phyloP scores from a whole-genome alignment of 92 coral and sea anemone genomes.

The Paramuricea clavata region DNA sequence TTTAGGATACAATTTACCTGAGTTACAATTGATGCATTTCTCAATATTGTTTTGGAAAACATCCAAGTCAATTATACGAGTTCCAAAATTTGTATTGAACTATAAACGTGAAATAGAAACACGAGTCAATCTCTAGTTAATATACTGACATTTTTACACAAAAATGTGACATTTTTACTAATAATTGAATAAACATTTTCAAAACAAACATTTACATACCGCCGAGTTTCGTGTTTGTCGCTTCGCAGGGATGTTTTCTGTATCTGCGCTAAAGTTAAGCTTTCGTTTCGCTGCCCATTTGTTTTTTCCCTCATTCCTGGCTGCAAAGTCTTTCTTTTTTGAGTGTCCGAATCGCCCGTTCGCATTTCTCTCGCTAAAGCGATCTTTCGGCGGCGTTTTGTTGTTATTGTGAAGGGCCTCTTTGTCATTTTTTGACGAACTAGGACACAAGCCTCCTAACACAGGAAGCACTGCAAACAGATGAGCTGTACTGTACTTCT shows the following conservation, averaged over 20 bases:
- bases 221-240: neutral
- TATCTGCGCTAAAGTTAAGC: neutral
- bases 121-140: too few species aligned
- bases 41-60: neutral
- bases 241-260: neutral
- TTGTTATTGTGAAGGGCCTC: too few species aligned
- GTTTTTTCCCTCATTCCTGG: neutral
- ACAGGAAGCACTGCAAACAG: too few species aligned
- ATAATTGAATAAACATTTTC: too few species aligned
- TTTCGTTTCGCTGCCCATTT: neutral
- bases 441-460: too few species aligned
- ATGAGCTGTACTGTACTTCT: too few species aligned
- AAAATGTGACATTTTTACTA: too few species aligned
- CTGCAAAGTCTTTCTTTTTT: neutral
- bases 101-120: too few species aligned
- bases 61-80: neutral
- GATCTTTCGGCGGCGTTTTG: neutral
- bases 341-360: neutral
- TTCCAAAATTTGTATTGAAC: neutral
- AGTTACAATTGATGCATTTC: neutral
- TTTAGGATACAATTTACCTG: neutral
- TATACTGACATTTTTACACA: neutral
- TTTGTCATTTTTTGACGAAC: too few species aligned
- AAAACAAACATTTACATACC: neutral
- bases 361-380: neutral